Base-by-base conservation (phyloP, 2,113 vertebrate genomes). In the Passerina amoena region DNA sequence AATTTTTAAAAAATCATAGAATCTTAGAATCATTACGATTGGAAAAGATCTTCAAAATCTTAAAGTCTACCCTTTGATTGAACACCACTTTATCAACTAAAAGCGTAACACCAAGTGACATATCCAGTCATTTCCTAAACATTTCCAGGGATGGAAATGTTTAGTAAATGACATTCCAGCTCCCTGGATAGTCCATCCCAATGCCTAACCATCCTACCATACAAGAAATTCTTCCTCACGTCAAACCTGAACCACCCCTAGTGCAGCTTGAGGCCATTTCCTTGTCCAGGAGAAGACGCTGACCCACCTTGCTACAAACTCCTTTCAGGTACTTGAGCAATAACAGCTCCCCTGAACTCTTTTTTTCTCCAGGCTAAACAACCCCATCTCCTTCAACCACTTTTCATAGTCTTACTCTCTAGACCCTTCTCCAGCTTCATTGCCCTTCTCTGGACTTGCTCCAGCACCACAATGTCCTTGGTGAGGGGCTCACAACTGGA, bases 21-120 rank as follows among this genome's bases (percentile, higher is more conserved):
- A 22, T 33, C 33, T 27, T 51, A 45, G 45, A 33, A 33, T 33
- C 18, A 60, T 27, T 86, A 37, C 0, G 0, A 8, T 9, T 78
- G 22, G 27, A 28, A 77, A 77, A 53, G 27, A n/a, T 6, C 18
- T 38, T 61, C 12, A 61, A 53, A 77, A 33, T 53, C 12, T 15
- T 38, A 6, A 37, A 68, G 12, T 28, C 33, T 35, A 51, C 10
- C 5, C 7, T 86, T 78, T 78, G 63, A 28, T 10, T 22, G 14
- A 78, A 20, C 5, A 53, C 1, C 11, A 69, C 11, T 37, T 77
- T 51, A 22, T 33, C 22, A 45, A 33, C 12, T 44, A 38, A 37
- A 44, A 69, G 14, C 4, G 0, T 27, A 68, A 27, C 7, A 27
- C 16, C 8, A 45, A 69, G 19, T 20, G 23, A 44, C 28, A 33